Base-by-base conservation (phyloP, 2,113 vertebrate species). In the Paracanthobrama guichenoti region DNA sequence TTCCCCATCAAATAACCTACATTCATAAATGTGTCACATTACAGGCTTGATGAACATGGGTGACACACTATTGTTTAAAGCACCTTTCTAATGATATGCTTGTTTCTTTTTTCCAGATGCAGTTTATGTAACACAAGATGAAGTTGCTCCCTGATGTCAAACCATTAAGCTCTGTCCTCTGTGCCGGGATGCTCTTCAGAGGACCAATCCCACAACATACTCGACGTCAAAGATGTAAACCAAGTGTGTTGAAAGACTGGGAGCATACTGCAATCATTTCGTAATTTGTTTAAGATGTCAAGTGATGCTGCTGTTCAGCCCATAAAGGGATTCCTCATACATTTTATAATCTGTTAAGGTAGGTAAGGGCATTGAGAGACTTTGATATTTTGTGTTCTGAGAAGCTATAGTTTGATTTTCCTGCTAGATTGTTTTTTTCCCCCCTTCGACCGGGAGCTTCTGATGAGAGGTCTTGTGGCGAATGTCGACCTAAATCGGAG, bases 41-140 rank as follows among this genome's bases (percentile, higher is more conserved):
- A 73, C 3, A 42, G 67, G 39, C 0, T 35, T 4, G 35, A 39
- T 39, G 6, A 39, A 72, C 67, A 4, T 22, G 67, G 67, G 20
- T 71, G 11, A n/a, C 35, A 39, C 18, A 22, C 66, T 22, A 20
- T n/a, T n/a, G 66, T 69, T n/a, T 53, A 50, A 50, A 50, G 46
- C 73, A 5, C 26, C 26, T 9, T 31, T 50, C 24, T 50, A n/a
- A 72, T 3, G 0, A 2, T 46, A 13, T 22, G n/a, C 24, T 46
- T 55, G 71, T 42, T 62, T 83, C 62, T 82, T 31, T n/a, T 22
- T 85, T 85, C 22, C 95, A 99, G 98, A 98, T 99, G 95, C 97
- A 99, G 92, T 99, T 99, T 93, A 99, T 99, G 98, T 99, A 97
- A 97, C 93, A 89, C 94, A 95, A 95, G 94, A 92, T 94, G 89